A percentile compares a stretch with the other conserved stretches of the same genome.
Evolutionary conservation across 1,140 invertebrate genomes (phyloP).

Genomic region (Drosophila ercepeae): DNA sequence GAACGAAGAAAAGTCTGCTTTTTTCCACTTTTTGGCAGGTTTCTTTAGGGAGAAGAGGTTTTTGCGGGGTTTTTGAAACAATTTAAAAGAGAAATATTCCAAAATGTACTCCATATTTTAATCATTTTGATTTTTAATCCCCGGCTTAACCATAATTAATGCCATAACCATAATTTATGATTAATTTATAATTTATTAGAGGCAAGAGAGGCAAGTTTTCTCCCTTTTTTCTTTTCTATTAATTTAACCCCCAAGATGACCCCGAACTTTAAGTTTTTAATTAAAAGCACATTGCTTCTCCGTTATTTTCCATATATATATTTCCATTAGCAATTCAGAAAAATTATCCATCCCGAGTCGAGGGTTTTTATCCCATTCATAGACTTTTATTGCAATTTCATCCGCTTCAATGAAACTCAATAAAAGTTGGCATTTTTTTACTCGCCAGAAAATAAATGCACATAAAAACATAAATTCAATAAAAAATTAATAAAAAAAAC

Average conservation of each 20-base stretch:
- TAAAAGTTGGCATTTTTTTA: constrained; percentile 59
- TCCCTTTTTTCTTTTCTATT: constrained; percentile 21
- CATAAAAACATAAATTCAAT: constrained; percentile 17
- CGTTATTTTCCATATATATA: too few relatives aligned
- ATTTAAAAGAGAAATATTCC: too few relatives aligned
- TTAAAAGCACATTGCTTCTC: constrained; percentile 75
- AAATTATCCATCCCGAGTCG: constrained; percentile 26
- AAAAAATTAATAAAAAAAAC: constrained; percentile 22
- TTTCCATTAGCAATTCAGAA: constrained; percentile 74
- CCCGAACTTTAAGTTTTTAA: constrained; percentile 67
- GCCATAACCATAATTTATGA: constrained; percentile 45
- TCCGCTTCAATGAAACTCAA: constrained; percentile 80
- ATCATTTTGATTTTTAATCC: constrained; percentile 50
- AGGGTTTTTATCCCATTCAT: constrained; percentile 46
- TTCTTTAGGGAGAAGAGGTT: constrained; percentile 65
- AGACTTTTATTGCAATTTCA: constrained; percentile 80
- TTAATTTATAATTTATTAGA: constrained; percentile 48
- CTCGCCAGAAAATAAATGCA: constrained; percentile 10
- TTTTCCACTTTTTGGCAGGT: constrained; percentile 70
- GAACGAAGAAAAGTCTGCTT: constrained; percentile 42
- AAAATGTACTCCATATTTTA: too few relatives aligned
- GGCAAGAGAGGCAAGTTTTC: neutral
- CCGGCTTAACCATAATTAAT: constrained; percentile 40
- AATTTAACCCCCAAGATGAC: constrained; percentile 45
- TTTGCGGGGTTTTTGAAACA: neutral